Evolutionary conservation across 2,888 invertebrate genomes (phyloP).

Genomic region (Octonoba sinensis): DNA sequence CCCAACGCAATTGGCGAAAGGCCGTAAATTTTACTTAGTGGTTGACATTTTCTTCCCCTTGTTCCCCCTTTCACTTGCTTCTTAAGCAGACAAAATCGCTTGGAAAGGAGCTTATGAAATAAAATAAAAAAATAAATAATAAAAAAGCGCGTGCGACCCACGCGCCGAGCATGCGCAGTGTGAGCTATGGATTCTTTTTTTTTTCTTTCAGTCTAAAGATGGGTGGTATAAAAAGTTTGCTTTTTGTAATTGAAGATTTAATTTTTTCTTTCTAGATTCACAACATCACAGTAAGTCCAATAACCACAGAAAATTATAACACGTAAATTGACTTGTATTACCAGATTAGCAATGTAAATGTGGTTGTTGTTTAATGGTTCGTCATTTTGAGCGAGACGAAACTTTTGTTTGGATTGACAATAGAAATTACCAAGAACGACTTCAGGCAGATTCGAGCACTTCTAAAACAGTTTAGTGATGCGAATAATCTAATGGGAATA

Average conservation of each 20-base stretch:
- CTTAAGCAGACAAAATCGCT: slow-evolving; percentile 26
- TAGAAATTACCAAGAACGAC: no score
- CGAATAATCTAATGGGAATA: no score
- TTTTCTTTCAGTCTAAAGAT: background rate
- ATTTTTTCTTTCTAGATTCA: no score
- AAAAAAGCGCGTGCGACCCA: slow-evolving; percentile 56
- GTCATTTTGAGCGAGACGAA: no score
- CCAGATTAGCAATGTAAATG: no score
- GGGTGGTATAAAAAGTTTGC: slow-evolving; percentile 6
- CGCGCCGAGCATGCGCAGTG: slow-evolving; percentile 55
- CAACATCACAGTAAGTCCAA: no score
- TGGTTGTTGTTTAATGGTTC: no score
- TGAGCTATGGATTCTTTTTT: slow-evolving; percentile 13
- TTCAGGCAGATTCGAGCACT: no score
- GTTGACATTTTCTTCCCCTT: slow-evolving; percentile 46
- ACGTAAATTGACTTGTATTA: no score
- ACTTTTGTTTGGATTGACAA: no score
- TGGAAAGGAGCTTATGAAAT: slow-evolving; percentile 36
- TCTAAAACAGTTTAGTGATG: no score
- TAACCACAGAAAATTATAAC: no score
- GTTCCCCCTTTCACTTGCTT: slow-evolving; percentile 6
- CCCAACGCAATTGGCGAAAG: slow-evolving; percentile 59
- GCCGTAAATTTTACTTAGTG: slow-evolving; percentile 62
- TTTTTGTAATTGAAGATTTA: background rate
- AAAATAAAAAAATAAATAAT: slow-evolving; percentile 4